Conservation (phyloP, 2,797 vertebrate species). For the Mus minutoides region DNA sequence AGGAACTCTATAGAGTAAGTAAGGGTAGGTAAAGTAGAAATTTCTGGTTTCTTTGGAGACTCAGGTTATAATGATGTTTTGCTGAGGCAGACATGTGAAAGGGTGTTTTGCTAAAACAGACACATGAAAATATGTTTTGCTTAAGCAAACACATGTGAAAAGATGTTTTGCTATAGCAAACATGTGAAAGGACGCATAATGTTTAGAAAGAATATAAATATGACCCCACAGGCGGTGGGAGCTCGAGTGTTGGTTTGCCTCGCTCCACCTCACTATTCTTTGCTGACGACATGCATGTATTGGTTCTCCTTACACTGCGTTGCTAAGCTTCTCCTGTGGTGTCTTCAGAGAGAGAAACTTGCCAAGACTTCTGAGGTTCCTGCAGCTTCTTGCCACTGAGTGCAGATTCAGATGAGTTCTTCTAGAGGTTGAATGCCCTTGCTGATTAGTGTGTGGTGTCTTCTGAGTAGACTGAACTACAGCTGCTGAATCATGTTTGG, state of each 20-base stretch:
- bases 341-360: neutral
- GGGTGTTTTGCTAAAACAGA: neutral
- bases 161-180: no score
- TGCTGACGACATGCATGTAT: neutral
- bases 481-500: neutral
- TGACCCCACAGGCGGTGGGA: neutral
- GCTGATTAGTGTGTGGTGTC: neutral
- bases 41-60: neutral
- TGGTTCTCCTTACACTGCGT: neutral
- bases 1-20: neutral
- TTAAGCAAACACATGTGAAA: neutral
- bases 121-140: neutral
- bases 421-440: neutral
- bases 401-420: neutral
- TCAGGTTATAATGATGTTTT: neutral
- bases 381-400: neutral
- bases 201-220: neutral
- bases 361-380: neutral
- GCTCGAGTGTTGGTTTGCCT: neutral
- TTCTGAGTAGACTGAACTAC: neutral
- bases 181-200: neutral
- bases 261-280: neutral
- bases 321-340: neutral
- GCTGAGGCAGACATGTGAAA: neutral
- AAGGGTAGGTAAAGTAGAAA: neutral